These are phyloP conservation scores for Stigmatopora nigra DNA, from an alignment of 2,113 vertebrate genomes.

Conservation along the genomic window DNA sequence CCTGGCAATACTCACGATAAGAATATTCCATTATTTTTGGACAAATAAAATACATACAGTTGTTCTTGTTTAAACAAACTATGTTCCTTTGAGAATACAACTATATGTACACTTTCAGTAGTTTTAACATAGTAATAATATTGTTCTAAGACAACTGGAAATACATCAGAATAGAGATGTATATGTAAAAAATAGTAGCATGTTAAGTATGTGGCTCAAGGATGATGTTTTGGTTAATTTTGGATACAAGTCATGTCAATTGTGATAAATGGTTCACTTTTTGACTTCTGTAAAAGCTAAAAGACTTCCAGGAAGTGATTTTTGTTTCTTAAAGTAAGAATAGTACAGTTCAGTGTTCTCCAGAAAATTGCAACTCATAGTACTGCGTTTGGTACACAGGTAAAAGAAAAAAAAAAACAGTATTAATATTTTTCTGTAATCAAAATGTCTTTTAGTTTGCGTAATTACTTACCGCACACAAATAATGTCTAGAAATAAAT, in stretches of 20 bases:
- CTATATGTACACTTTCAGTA: slow-evolving; percentile 56
- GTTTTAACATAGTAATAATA: slow-evolving; percentile 42
- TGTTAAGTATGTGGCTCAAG: background rate
- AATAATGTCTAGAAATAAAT: background rate
- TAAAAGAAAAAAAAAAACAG: background rate
- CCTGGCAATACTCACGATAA: slow-evolving; percentile 34
- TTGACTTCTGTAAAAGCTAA: background rate
- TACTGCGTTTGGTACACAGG: background rate
- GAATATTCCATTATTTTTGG: slow-evolving; percentile 39
- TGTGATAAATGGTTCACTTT: background rate
- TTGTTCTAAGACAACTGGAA: slow-evolving; percentile 32
- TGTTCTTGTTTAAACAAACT: slow-evolving; percentile 33
- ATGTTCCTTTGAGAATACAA: slow-evolving; percentile 35
- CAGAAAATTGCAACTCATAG: too few relatives aligned
- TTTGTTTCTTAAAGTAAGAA: background rate
- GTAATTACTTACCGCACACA: too few relatives aligned
- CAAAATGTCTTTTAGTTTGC: background rate
- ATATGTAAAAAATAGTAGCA: background rate
- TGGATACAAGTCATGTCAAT: background rate
- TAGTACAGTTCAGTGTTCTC: background rate
- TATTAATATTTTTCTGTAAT: background rate
- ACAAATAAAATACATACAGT: slow-evolving; percentile 53
- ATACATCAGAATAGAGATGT: slow-evolving; percentile 28
- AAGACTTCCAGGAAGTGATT: background rate
- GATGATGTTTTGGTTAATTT: background rate